Percentiles rank a stretch among this genome's conserved stretches.
Evolutionary conservation across 2,113 vertebrate genomes (phyloP).

Genomic region (Saimiri boliviensis): DNA sequence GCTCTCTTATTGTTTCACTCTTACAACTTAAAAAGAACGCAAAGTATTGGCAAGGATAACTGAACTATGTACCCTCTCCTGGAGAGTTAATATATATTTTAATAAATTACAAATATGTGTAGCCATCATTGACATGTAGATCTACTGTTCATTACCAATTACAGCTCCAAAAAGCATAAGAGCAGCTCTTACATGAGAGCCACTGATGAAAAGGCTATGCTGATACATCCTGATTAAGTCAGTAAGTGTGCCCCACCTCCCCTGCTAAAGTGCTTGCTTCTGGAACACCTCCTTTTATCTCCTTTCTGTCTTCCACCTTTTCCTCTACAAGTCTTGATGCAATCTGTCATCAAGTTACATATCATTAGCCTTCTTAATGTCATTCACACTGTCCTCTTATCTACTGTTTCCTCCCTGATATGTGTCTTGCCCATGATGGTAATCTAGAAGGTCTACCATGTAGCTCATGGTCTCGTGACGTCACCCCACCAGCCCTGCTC

Average conservation of each 20-base stretch:
- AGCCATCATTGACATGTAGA: background rate
- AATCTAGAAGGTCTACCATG: background rate
- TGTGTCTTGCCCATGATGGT: background rate
- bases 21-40: background rate
- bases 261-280: background rate
- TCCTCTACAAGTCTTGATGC: background rate
- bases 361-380: background rate
- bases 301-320: background rate
- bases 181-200: background rate
- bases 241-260: background rate
- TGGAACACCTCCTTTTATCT: background rate
- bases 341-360: background rate
- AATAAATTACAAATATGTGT: background rate
- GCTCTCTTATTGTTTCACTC: background rate
- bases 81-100: background rate
- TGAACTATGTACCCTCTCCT: background rate
- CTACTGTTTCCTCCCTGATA: background rate
- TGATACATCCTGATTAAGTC: background rate
- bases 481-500: too few species aligned
- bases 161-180: background rate
- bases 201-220: background rate
- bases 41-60: background rate
- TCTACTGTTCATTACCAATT: background rate
- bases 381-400: background rate
- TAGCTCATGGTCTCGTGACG: rapidly evolving